These are phyloP conservation scores for Poeciliopsis prolifica DNA, from an alignment of 2,113 vertebrate species.

Conservation along the genomic window DNA sequence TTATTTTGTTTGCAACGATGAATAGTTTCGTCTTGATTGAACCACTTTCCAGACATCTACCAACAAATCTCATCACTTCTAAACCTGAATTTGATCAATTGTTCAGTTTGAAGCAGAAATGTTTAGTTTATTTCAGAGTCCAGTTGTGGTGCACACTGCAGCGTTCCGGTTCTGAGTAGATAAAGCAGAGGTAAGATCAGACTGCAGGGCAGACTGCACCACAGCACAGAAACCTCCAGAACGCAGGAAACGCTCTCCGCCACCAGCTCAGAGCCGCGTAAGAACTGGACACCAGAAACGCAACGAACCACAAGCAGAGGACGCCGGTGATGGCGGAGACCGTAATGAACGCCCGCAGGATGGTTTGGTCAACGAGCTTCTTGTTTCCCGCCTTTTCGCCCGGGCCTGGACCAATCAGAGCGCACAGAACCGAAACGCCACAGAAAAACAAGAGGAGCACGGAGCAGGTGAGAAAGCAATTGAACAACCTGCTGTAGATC, in stretches of 20 bases:
- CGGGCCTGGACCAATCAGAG: conserved; percentile 2
- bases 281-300: not conserved
- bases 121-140: not conserved
- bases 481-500: not conserved
- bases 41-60: not conserved
- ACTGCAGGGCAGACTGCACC: conserved; percentile 4
- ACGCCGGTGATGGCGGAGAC: not conserved
- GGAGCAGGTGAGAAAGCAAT: not conserved
- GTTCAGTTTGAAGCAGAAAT: not conserved
- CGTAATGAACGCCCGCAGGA: not conserved
- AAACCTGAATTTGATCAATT: not conserved
- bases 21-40: not conserved
- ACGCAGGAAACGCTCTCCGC: not conserved
- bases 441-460: not conserved
- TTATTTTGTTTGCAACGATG: not conserved
- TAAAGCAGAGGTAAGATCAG: conserved; percentile 5
- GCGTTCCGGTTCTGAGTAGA: not conserved
- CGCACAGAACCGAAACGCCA: conserved; percentile 5
- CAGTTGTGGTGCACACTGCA: not conserved
- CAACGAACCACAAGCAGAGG: not conserved
- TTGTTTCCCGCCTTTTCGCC: not conserved
- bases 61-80: not conserved
- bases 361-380: not conserved
- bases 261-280: not conserved
- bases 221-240: not conserved